Evolutionary conservation across 2,113 vertebrate species (phyloP), one percentile per base, ranked within the genome.

Genomic region (Hirundichthys speculiger): DNA sequence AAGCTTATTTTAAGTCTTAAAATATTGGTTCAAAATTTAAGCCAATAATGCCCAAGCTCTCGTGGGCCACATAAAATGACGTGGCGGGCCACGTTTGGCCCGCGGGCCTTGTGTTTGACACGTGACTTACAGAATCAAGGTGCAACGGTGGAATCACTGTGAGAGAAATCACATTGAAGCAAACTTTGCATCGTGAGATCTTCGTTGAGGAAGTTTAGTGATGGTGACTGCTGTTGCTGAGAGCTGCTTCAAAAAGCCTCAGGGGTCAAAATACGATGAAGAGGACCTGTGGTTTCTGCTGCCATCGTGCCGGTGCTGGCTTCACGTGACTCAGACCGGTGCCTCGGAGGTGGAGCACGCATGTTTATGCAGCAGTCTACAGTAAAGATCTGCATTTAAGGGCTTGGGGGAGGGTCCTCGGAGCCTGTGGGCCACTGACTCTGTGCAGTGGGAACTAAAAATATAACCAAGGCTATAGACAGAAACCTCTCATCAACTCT

Each of bases 401-500:
- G 63, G 61, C 42, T 39, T n/a, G 52, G 65, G 56, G 67, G 73
- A 79, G 62, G 82, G 76, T 85, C 64, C 86, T 83, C 75, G 51
- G 64, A 84, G 75, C 83, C 84, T 84, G 53, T 24, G 13, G 75
- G 80, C 58, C 56, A 65, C 42, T 60, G 72, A 59, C 71, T 79
- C 65, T 56, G 45, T 67, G 81, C 80, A 77, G 72, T 49, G 56
- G 69, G 58, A 67, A 47, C 88, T 91, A 89, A 91, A 90, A 90
- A 92, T 91, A 91, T 78, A 88, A 77, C 64, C 70, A 46, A 67
- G 64, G 83, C 88, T 79, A 83, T 67, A 87, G 69, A 85, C 71
- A 76, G 84, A 86, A 83, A 86, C 79, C 80, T 86, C 80, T 86
- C 82, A 86, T 87, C 76, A 85, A 59, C 80, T 87, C 86, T 81